Conservation (phyloP, 2,797 vertebrate genomes). For the Ctenopoma kingsleyae region DNA sequence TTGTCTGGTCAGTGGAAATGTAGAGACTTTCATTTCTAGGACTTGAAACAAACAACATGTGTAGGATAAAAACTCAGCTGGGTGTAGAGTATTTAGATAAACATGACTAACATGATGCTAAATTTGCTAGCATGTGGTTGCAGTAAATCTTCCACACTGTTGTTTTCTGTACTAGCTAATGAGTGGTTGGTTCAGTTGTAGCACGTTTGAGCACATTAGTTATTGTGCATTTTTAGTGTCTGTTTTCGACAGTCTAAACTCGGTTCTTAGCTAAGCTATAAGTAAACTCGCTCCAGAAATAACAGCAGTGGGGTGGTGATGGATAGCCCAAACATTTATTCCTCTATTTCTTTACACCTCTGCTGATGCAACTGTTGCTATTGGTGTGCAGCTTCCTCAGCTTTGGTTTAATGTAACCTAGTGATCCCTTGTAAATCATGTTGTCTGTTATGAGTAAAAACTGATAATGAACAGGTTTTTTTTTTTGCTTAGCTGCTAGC, state of each 20-base stretch:
- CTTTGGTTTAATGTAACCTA: constrained; percentile 12
- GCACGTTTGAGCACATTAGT: constrained; percentile 18
- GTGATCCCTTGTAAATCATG: constrained; percentile 23
- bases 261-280: constrained; percentile 1
- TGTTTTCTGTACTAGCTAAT: constrained; percentile 10
- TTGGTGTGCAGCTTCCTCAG: constrained; percentile 13
- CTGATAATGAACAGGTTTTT: constrained; percentile 3
- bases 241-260: background rate
- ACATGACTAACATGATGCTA: constrained; percentile 36
- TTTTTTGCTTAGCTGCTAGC: background rate
- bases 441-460: constrained; percentile 26
- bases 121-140: constrained; percentile 30
- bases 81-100: constrained; percentile 13
- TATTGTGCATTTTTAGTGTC: background rate
- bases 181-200: constrained; percentile 7
- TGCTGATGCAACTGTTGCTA: constrained; percentile 34
- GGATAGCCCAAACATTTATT: constrained; percentile 19
- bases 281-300: constrained; percentile 10
- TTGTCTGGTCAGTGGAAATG: constrained; percentile 17
- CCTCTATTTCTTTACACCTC: constrained; percentile 16
- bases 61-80: constrained; percentile 35
- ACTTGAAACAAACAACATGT: constrained; percentile 21
- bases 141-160: constrained; percentile 4
- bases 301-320: background rate
- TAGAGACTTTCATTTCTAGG: background rate